Evolutionary conservation across 2,888 invertebrate species (phyloP), one percentile per base, ranked within the genome.

Genomic region (Tricholauxania praeusta): DNA sequence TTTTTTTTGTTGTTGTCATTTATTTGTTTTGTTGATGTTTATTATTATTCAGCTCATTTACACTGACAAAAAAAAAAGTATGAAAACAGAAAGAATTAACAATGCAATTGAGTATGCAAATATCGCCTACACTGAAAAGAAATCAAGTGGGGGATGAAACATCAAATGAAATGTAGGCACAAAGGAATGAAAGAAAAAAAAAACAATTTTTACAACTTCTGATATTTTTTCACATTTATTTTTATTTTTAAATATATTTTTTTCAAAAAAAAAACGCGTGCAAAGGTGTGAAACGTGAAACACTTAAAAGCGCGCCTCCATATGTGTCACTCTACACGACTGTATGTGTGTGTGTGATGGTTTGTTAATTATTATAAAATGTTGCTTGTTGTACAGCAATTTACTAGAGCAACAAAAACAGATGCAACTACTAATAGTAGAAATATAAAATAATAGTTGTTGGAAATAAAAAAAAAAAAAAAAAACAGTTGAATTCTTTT

Each of bases 51-150:
- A 51, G 28, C 39, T 63, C 53, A 39, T 52, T 7, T 22, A 64
- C 64, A 70, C 28, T 32, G 47, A 52, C n/a, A 62, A 48, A 28
- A 47, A 55, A n/a, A 17, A 39, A 10, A 6, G n/a, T 47, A 48
- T 4, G 17, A 57, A 55, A 53, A 52, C 5, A n/a, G 51, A 67
- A 65, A 64, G 81, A 83, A 84, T 84, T 82, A 82, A 83, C 84
- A 84, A 84, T 84, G 84, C 85, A 85, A 84, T 84, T 85, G 84
- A 85, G 83, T 84, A 85, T 85, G 84, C 84, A 84, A 84, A 84
- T 84, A 84, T 84, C 84, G 85, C 85, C 84, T 82, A 82, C 77
- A 78, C 77, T 76, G 67, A 72, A 59, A 59, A 39, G 6, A 39
- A 39, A 39, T 39, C 39, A 62, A n/a, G 39, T 53, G n/a, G 32